A percentile compares a stretch with the other conserved stretches of the same genome.
phyloP scores from a whole-genome alignment of 2,888 invertebrate genomes.

The Agriopis marginaria region DNA sequence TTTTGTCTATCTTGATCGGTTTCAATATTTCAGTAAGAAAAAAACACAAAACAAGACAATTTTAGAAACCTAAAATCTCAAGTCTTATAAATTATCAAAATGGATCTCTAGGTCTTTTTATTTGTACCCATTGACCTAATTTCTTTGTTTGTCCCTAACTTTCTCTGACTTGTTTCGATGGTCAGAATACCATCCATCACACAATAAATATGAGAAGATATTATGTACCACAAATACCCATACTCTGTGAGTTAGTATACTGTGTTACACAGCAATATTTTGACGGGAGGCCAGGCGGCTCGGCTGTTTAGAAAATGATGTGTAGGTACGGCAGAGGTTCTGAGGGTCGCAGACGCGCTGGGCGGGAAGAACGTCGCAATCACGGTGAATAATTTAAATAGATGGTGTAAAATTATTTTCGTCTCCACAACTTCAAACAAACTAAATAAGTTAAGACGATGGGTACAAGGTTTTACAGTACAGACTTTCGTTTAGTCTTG shows the following conservation, averaged over 20 bases:
- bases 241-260: neutral
- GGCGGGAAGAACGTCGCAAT: conserved; percentile 30
- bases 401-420: conserved; percentile 29
- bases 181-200: too few relatives aligned
- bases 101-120: too few relatives aligned
- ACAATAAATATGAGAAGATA: too few relatives aligned
- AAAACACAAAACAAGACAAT: too few relatives aligned
- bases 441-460: conserved; percentile 1
- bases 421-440: conserved; percentile 7
- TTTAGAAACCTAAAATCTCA: too few relatives aligned
- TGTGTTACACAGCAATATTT: conserved; percentile 70
- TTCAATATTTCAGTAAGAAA: too few relatives aligned
- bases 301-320: conserved; percentile 71
- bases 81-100: too few relatives aligned
- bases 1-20: too few relatives aligned
- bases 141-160: too few relatives aligned
- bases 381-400: conserved; percentile 33
- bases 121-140: too few relatives aligned
- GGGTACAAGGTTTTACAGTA: neutral
- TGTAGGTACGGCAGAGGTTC: conserved; percentile 2
- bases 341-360: conserved; percentile 38
- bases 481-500: neutral
- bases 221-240: neutral
- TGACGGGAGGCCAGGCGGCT: conserved; percentile 71
- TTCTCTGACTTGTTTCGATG: too few relatives aligned